A percentile compares a stretch with the other conserved stretches of the same genome.
Evolutionary conservation across 1,140 invertebrate genomes (phyloP).

Genomic region (Microplitis demolitor): DNA sequence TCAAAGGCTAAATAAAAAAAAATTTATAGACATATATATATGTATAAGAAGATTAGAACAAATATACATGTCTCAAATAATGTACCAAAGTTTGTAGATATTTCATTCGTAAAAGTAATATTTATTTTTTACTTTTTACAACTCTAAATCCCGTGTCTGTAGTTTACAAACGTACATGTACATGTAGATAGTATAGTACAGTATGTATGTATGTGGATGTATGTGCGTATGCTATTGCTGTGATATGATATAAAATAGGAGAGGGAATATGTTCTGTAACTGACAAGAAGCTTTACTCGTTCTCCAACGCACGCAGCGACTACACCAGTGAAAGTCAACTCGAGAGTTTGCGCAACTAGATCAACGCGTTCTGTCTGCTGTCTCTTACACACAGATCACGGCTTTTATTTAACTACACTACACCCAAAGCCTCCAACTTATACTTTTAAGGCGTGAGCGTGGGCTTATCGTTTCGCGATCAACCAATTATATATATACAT

Average conservation of each 20-base stretch:
- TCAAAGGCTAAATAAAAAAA: no score
- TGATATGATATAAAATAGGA: not conserved
- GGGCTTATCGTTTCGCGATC: not conserved
- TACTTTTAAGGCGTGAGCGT: slow-evolving; percentile 51
- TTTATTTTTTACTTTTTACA: no score
- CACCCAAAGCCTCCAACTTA: slow-evolving; percentile 21
- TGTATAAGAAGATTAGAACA: no score
- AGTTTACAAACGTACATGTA: not conserved
- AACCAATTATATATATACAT: not conserved
- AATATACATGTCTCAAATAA: no score
- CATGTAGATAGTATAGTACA: no score
- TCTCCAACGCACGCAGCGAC: not conserved
- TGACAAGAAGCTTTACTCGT: not conserved
- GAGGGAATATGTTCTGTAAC: not conserved
- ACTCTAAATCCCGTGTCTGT: not conserved
- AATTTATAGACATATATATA: no score
- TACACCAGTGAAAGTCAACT: slow-evolving; percentile 50
- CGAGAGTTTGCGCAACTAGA: slow-evolving; percentile 51
- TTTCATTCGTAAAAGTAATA: no score
- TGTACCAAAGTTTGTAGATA: no score
- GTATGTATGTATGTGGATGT: no score
- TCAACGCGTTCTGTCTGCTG: slow-evolving; percentile 25
- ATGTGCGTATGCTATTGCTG: not conserved
- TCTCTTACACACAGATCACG: slow-evolving; percentile 38
- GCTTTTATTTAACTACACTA: slow-evolving; percentile 33